A percentile compares a stretch with the other conserved stretches of the same genome.
Conservation (phyloP, 2,888 invertebrate genomes). For the Napeogenes sylphis region DNA sequence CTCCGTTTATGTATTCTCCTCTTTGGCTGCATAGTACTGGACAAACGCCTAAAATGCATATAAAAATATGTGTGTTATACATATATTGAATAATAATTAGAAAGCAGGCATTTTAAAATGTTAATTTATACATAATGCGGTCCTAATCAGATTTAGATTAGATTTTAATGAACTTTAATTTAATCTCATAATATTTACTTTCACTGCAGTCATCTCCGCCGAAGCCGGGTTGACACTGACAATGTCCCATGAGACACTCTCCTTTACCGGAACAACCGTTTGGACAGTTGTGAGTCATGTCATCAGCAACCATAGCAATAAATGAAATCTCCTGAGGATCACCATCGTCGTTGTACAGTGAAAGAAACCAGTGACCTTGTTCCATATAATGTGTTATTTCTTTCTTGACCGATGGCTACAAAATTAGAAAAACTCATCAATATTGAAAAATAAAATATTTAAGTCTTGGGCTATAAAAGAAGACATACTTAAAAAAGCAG, state of each 20-base stretch:
- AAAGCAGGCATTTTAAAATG: no score
- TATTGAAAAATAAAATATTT: not conserved
- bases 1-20: slow-evolving; percentile 97
- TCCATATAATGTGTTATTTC: slow-evolving; percentile 97
- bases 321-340: slow-evolving; percentile 92
- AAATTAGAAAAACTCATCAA: slow-evolving; percentile 7
- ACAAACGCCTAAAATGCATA: slow-evolving; percentile 85
- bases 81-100: no score
- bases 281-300: slow-evolving; percentile 96
- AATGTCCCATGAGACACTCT: slow-evolving; percentile 95
- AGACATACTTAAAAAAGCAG: not conserved
- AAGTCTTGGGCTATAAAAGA: not conserved
- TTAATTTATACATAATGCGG: no score
- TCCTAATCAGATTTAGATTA: no score
- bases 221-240: slow-evolving; percentile 97
- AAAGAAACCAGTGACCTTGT: slow-evolving; percentile 97
- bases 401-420: slow-evolving; percentile 89
- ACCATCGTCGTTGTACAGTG: slow-evolving; percentile 96
- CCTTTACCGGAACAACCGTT: slow-evolving; percentile 98
- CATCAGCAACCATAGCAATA: slow-evolving; percentile 89
- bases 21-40: slow-evolving; percentile 97
- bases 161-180: no score
- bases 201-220: slow-evolving; percentile 98
- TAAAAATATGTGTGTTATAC: not conserved
- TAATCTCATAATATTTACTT: slow-evolving; percentile 79